Conservation (phyloP, 2,888 invertebrate species). For the Noctuana brunneofusca region DNA sequence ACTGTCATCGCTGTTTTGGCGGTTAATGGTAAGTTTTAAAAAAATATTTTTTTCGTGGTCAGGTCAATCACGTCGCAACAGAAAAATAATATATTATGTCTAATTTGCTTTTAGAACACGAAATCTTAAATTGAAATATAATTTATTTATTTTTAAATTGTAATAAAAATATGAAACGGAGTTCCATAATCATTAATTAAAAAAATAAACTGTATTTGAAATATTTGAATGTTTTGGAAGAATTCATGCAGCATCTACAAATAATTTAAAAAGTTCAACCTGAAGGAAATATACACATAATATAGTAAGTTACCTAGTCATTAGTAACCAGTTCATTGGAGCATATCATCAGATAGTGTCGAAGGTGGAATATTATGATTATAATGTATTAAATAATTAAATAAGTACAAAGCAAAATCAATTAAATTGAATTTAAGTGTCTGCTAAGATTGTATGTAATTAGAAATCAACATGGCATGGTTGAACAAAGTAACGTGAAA, state of each 20-base stretch:
- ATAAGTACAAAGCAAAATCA: too few relatives aligned
- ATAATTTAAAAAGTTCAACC: neutral
- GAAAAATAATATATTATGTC: neutral
- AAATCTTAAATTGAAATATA: too few relatives aligned
- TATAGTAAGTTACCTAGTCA: neutral
- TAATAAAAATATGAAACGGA: too few relatives aligned
- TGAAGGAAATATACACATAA: neutral
- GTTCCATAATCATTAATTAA: too few relatives aligned
- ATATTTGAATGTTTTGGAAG: too few relatives aligned
- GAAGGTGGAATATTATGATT: neutral
- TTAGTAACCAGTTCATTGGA: constrained; percentile 30
- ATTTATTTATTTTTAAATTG: too few relatives aligned
- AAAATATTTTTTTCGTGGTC: neutral
- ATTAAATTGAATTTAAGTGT: too few relatives aligned
- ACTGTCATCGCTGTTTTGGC: constrained; percentile 61
- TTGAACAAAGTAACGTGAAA: constrained; percentile 54
- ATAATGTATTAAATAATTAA: neutral
- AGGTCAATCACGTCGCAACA: neutral
- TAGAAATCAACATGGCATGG: constrained; percentile 10
- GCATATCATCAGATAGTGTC: constrained; percentile 39
- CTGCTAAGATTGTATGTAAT: neutral
- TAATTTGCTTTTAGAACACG: too few relatives aligned
- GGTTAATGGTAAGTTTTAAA: constrained; percentile 63
- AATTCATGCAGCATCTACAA: neutral
- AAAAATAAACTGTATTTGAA: too few relatives aligned